Evolutionary conservation across 2,888 invertebrate species (phyloP), one percentile per base, ranked within the genome.

Genomic region (Drosophila neonasuta): DNA sequence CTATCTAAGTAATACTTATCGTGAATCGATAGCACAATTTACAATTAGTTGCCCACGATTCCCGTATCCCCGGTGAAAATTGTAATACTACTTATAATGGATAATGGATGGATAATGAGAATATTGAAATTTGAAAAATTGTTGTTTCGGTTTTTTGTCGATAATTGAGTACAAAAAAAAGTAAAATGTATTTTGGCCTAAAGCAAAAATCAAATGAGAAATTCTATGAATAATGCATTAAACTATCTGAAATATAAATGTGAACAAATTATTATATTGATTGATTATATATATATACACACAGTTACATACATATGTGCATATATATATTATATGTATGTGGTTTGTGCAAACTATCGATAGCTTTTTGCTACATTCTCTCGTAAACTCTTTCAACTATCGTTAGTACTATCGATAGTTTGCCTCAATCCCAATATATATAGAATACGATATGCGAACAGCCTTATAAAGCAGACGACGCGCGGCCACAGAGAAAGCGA

Each of bases 111-210:
- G 48, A 13, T 34, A 20, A 46, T 41, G 8, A 49, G 8, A 32
- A 52, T 52, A 56, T 68, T 69, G 52, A 44, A 44, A 62, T 55
- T 45, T 34, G 11, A 39, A 68, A 65, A 65, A 76, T 69, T 77
- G 77, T 77, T 75, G 55, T 70, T 77, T 76, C 42, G 61, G 58
- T 60, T 70, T 56, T 52, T 49, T 46, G 44, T 76, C 54, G 42
- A 72, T 72, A 44, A 62, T 76, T 68, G 58, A 76, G 78, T 76
- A 76, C 76, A 76, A 76, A 70, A 36, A 36, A 36, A 39, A 48
- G 6, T n/a, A 20, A 56, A n/a, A 50, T 7, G 54, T 52, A 17
- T 59, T 59, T 60, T 36, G 54, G 45, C 54, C 42, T 60, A 32
- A 62, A 30, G 6, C 41, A 34, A 59, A 54, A 59, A 34, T 56